Percentiles rank a stretch among this genome's conserved stretches.
Conservation (phyloP, 2,888 invertebrate genomes). For the Lottia scabra region DNA sequence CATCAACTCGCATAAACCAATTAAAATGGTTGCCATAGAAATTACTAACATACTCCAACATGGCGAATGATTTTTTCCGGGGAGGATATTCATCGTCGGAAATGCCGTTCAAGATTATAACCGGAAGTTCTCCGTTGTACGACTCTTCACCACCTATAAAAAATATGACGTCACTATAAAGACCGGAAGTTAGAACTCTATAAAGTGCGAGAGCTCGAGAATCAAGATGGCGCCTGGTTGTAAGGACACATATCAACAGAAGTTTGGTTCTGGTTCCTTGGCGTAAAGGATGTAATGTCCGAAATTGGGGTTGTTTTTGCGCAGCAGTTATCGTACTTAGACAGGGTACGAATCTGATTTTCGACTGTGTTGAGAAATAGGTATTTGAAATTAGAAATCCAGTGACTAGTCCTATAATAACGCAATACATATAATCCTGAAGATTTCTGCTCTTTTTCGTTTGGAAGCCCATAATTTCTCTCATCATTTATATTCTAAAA, state of each 20-base stretch:
- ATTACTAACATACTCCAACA: constrained; percentile 89
- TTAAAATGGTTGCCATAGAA: constrained; percentile 75
- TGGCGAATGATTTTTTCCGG: constrained; percentile 95
- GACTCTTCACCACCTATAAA: constrained; percentile 75
- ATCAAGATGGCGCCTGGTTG: constrained; percentile 89
- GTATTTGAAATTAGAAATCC: background rate
- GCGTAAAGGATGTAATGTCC: no score
- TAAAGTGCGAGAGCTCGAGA: constrained; percentile 89
- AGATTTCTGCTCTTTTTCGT: no score
- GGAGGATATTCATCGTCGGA: constrained; percentile 98
- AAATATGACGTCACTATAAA: constrained; percentile 89
- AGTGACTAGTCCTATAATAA: background rate
- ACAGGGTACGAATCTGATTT: no score
- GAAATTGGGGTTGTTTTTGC: no score
- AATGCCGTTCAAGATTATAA: constrained; percentile 75
- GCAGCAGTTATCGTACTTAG: no score
- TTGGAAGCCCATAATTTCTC: no score
- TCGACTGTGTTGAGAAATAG: background rate
- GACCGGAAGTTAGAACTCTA: constrained; percentile 90
- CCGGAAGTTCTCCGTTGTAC: constrained; percentile 81
- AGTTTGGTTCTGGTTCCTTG: background rate
- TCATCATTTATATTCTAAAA: no score
- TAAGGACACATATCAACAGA: constrained; percentile 86
- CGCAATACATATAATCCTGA: background rate
- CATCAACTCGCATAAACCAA: constrained; percentile 97